Evolutionary conservation across 2,113 vertebrate species (phyloP).

Genomic region (Prochilodus magdalenae): DNA sequence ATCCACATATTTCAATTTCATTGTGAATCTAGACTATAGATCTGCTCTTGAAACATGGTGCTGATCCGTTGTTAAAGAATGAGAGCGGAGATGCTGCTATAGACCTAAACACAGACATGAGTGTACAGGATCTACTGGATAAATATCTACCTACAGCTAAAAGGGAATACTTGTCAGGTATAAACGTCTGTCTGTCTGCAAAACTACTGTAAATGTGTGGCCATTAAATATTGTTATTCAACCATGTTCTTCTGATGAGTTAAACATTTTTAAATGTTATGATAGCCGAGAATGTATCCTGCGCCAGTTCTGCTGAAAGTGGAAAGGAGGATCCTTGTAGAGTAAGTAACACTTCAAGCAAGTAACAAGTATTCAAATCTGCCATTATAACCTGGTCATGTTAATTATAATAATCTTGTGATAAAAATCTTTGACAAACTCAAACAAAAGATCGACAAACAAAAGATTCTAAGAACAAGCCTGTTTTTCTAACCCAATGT

Average conservation of each 20-base stretch:
- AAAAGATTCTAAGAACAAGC: too few species aligned
- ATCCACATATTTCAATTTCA: neutral
- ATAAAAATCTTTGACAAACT: too few species aligned
- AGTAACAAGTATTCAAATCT: neutral
- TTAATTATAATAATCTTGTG: too few species aligned
- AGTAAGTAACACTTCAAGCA: slow-evolving; percentile 28
- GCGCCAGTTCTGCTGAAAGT: neutral
- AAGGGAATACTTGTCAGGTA: slow-evolving; percentile 6
- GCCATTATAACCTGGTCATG: too few species aligned
- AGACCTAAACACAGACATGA: slow-evolving; percentile 31
- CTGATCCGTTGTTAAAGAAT: slow-evolving; percentile 55
- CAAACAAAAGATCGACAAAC: too few species aligned
- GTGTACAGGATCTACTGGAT: slow-evolving; percentile 36
- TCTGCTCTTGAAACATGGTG: slow-evolving; percentile 59
- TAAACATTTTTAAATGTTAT: neutral
- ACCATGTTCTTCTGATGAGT: neutral
- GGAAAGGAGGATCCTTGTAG: neutral
- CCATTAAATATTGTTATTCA: neutral
- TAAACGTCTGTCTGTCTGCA: neutral
- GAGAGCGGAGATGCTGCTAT: slow-evolving; percentile 46
- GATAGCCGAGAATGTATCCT: slow-evolving; percentile 1
- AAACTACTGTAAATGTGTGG: neutral
- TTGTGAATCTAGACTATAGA: slow-evolving; percentile 53
- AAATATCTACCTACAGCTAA: slow-evolving; percentile 36
- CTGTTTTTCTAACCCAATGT: too few species aligned